Evolutionary conservation across 1,140 invertebrate genomes (phyloP), one percentile per base, ranked within the genome.

Genomic region (Bombyx mandarina): DNA sequence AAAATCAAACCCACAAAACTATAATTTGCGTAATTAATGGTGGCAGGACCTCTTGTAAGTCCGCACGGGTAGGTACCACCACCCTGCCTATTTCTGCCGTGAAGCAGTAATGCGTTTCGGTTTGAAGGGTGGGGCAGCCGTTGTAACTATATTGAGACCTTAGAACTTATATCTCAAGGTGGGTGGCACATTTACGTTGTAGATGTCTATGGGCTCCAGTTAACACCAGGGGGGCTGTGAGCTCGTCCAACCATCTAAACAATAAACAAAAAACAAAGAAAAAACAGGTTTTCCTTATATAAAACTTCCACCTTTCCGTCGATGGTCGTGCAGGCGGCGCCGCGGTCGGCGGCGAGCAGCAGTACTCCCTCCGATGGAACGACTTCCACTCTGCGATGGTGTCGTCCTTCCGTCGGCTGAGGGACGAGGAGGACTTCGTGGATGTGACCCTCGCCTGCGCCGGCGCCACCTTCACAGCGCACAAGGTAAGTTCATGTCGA

Each of bases 371-470:
- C 74, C 92, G 95, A 76, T 97, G 96, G 96, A 97, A 97, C 85
- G 95, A 97, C 86, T 97, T 96, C 89, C 95, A 96, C 81, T 93
- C 94, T 56, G 95, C 94, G 71, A 96, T 97, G 78, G 90, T 97
- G 56, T 95, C 91, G 58, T 95, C 95, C 53, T 97, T 97, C 88
- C 91, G 95, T 57, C 93, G 95, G 80, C 89, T 97, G 61, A 89
- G 93, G 35, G 94, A 95, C 79, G 93, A 95, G 82, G 94, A 95
- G 87, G 94, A 95, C 84, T 95, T 95, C 76, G 95, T 97, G 46
- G 96, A 98, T 85, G 96, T 97, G 60, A 97, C 96, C 35, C 89
- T 98, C 65, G 96, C 96, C 65, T 97, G 95, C 89, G 96, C 97
- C 75, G 95, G 94, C 64, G 92, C 93, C 72, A 95, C 93, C 54